These are phyloP conservation scores for Macaria notata DNA, from an alignment of 2,888 invertebrate species.

Conservation along the genomic window DNA sequence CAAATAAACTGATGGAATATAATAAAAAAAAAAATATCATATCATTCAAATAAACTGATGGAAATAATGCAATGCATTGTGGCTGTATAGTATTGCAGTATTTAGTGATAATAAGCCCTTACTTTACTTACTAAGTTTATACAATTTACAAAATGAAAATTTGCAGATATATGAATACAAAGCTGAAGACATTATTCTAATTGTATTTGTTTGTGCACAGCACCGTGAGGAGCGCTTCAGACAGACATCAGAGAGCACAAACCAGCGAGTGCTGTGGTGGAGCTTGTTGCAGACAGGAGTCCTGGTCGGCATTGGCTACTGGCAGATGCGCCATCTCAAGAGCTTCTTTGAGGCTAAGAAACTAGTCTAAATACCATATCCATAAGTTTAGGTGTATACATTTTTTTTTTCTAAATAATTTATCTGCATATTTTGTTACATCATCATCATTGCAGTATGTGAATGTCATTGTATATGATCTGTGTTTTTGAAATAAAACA, in stretches of 20 bases:
- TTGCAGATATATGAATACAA: no score
- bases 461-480: constrained; percentile 54
- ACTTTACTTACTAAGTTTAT: no score
- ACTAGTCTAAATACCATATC: constrained; percentile 86
- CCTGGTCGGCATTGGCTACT: constrained; percentile 95
- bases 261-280: constrained; percentile 98
- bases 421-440: constrained; percentile 30
- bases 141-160: no score
- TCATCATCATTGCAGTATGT: constrained; percentile 16
- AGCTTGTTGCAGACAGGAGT: constrained; percentile 95
- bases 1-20: no score
- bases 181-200: not conserved
- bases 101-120: no score
- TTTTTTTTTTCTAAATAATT: constrained; percentile 33
- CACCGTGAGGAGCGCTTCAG: constrained; percentile 99
- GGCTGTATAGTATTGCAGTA: no score
- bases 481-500: constrained; percentile 63
- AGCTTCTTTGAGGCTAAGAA: constrained; percentile 99
- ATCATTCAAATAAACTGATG: no score
- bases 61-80: no score
- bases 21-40: no score
- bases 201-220: constrained; percentile 72
- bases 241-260: constrained; percentile 98
- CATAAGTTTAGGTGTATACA: constrained; percentile 31
- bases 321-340: constrained; percentile 99